phyloP scores from a whole-genome alignment of 2,888 invertebrate genomes.

The Minunthozetes semirufus region DNA sequence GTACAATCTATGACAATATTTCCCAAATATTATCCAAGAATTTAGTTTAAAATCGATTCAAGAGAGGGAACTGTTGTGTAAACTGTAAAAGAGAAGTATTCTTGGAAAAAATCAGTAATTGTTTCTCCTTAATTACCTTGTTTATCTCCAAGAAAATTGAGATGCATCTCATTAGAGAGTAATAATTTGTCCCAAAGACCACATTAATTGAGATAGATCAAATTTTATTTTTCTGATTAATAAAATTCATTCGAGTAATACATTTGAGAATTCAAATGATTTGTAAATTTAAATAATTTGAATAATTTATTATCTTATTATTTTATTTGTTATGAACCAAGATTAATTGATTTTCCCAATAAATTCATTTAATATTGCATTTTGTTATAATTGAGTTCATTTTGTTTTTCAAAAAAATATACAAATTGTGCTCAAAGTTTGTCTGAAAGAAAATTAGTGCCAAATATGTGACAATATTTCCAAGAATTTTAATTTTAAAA shows the following conservation, averaged over 20 bases:
- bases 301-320: not conserved
- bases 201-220: not conserved
- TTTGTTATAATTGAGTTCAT: not conserved
- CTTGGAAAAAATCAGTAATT: too few species aligned
- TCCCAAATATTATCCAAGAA: not conserved
- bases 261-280: not conserved
- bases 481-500: not conserved
- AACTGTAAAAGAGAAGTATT: not conserved
- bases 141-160: too few species aligned
- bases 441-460: not conserved
- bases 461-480: not conserved
- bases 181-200: not conserved
- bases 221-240: not conserved
- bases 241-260: too few species aligned
- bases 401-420: not conserved
- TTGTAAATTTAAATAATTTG: not conserved
- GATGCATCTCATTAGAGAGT: not conserved
- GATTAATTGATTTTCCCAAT: too few species aligned
- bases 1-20: too few species aligned
- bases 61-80: not conserved
- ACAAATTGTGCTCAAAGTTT: constrained; percentile 11
- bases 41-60: not conserved
- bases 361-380: not conserved
- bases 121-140: too few species aligned
- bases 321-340: not conserved